Conservation (phyloP, 2,113 vertebrate genomes). For the Trogon surrucura region DNA sequence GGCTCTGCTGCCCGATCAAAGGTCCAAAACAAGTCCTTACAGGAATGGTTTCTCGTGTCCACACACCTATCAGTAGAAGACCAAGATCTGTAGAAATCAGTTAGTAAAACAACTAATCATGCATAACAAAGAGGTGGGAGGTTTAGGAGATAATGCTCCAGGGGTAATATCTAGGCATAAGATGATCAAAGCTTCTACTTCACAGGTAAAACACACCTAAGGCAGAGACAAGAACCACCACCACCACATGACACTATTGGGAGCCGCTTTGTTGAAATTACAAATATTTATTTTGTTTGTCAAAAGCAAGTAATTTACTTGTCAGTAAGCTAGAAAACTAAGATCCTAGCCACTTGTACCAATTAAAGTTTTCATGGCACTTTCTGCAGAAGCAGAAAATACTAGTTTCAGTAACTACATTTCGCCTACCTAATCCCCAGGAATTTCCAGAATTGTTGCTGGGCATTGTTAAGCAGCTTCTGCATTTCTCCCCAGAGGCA, state of each 20-base stretch:
- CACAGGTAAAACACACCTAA: conserved; percentile 51
- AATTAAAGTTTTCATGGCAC: conserved; percentile 31
- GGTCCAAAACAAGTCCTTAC: conserved; percentile 96
- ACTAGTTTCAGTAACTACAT: conserved; percentile 62
- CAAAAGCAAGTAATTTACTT: conserved; percentile 59
- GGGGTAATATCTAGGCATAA: conserved; percentile 33
- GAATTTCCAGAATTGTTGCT: conserved; percentile 70
- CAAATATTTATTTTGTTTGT: conserved; percentile 3
- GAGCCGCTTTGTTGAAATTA: conserved; percentile 29
- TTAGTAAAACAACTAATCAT: neutral
- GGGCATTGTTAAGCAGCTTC: conserved; percentile 70
- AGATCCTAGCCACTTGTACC: conserved; percentile 41
- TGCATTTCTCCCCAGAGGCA: conserved; percentile 71
- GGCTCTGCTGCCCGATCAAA: conserved; percentile 93
- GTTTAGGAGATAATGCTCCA: neutral
- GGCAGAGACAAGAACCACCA: conserved; percentile 63
- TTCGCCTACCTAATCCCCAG: conserved; percentile 71
- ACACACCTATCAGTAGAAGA: conserved; percentile 83
- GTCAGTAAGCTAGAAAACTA: conserved; percentile 43
- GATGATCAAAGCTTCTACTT: conserved; percentile 56
- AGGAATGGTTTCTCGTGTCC: conserved; percentile 89
- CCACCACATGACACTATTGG: conserved; percentile 37
- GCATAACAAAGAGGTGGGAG: neutral
- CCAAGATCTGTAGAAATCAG: conserved; percentile 42
- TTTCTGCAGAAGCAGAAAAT: conserved; percentile 70